Evolutionary conservation across 53 echinoderm and acorn worm species (phyloP).

Genomic region (Henricia sp.): DNA sequence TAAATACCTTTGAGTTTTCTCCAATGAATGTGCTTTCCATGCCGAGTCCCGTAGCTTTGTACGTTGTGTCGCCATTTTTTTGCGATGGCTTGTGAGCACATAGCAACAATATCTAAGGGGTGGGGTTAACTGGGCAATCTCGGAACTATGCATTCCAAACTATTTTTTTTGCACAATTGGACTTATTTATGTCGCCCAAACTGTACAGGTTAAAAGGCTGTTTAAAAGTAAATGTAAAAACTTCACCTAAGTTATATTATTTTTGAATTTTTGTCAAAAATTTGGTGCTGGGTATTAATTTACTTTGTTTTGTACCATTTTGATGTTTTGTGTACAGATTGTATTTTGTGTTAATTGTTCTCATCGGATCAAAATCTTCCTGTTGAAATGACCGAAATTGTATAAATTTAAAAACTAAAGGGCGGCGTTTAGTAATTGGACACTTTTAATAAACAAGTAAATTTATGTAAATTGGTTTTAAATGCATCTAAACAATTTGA

Average conservation of each 20-base stretch:
- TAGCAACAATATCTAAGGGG: no score
- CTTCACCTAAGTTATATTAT: background rate
- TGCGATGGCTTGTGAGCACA: no score
- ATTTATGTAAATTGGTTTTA: background rate
- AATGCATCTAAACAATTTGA: slow-evolving; percentile 13
- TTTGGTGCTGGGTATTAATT: background rate
- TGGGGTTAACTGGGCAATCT: no score
- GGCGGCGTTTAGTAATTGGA: background rate
- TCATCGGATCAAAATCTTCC: background rate
- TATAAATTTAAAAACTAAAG: background rate
- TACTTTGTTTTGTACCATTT: background rate
- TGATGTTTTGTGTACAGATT: background rate
- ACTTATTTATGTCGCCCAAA: no score
- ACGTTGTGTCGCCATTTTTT: no score
- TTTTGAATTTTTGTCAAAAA: background rate
- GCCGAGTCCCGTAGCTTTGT: no score
- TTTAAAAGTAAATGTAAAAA: no score
- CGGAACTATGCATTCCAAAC: no score
- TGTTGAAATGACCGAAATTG: background rate
- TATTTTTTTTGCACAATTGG: no score
- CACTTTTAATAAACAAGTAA: background rate
- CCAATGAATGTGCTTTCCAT: no score
- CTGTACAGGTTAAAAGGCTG: no score
- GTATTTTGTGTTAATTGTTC: background rate
- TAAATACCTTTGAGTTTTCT: no score